Percentiles rank a stretch among this genome's conserved stretches.
phyloP scores from a whole-genome alignment of 2,797 vertebrate genomes.

The Choloepus didactylus region DNA sequence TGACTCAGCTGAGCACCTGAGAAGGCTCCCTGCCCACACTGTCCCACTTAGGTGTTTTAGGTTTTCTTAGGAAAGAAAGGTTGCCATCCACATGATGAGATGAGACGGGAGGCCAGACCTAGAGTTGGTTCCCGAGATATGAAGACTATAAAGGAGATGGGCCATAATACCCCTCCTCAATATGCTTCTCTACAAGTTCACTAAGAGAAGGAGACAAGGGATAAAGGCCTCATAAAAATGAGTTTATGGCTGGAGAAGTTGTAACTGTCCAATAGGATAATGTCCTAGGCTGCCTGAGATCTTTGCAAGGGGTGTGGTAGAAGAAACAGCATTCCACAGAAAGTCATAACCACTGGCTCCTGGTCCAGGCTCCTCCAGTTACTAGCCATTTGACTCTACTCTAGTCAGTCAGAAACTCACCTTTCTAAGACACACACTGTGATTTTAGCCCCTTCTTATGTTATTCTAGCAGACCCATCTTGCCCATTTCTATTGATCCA shows the following conservation, averaged over 20 bases:
- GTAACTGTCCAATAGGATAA: not conserved
- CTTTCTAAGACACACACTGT: not conserved
- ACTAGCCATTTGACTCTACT: not conserved
- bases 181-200: not conserved
- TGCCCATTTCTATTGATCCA: not conserved
- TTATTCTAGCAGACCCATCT: not conserved
- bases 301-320: not conserved
- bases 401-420: not conserved
- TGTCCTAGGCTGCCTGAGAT: not conserved
- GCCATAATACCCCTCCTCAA: not conserved
- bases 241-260: not conserved
- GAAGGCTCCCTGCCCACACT: not conserved
- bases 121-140: not conserved
- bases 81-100: not conserved
- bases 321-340: not conserved
- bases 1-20: not conserved
- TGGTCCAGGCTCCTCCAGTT: not conserved
- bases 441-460: not conserved
- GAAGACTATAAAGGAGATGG: not conserved
- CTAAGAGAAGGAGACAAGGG: not conserved
- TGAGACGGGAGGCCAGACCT: not conserved
- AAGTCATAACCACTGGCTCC: not conserved
- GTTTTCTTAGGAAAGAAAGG: not conserved
- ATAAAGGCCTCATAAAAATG: not conserved
- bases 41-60: not conserved